Evolutionary conservation across 2,797 vertebrate genomes (phyloP).

Genomic region (Acanthopagrus latus): DNA sequence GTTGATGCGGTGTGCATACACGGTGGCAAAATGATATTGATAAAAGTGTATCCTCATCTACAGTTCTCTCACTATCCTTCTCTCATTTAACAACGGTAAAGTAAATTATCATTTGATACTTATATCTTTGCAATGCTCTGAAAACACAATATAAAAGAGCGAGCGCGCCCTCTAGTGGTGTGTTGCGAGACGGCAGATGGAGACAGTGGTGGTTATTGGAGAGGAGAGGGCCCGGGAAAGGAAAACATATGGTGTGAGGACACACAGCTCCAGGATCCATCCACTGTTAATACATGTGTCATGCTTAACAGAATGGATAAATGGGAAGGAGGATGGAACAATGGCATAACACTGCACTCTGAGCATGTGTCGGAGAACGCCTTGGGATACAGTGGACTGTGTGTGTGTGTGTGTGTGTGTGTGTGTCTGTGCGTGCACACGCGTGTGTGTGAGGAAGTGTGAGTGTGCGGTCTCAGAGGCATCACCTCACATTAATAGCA

Average conservation of each 20-base stretch:
- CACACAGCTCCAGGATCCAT: constrained; percentile 86
- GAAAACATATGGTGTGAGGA: constrained; percentile 85
- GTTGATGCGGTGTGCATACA: not conserved
- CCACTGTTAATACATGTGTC: constrained; percentile 87
- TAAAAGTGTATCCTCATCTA: not conserved
- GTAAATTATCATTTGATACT: not conserved
- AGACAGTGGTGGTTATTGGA: constrained; percentile 43
- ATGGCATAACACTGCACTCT: constrained; percentile 78
- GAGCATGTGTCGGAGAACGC: constrained; percentile 77
- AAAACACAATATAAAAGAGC: constrained; percentile 3
- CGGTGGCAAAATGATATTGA: not conserved
- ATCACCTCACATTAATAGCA: constrained; percentile 69
- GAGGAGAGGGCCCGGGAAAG: constrained; percentile 72
- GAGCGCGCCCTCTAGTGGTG: constrained; percentile 80
- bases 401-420: constrained; percentile 25
- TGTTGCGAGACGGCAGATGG: constrained; percentile 37
- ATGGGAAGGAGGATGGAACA: constrained; percentile 83
- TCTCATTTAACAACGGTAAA: not conserved
- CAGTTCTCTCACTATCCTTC: not conserved
- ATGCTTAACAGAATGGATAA: constrained; percentile 88
- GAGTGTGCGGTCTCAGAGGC: constrained; percentile 57
- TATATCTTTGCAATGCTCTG: not conserved
- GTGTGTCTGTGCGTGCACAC: constrained; percentile 36
- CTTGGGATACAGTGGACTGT: constrained; percentile 66
- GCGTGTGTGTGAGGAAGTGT: constrained; percentile 22